phyloP scores from a whole-genome alignment of 2,113 vertebrate species.

The Pagrus major region DNA sequence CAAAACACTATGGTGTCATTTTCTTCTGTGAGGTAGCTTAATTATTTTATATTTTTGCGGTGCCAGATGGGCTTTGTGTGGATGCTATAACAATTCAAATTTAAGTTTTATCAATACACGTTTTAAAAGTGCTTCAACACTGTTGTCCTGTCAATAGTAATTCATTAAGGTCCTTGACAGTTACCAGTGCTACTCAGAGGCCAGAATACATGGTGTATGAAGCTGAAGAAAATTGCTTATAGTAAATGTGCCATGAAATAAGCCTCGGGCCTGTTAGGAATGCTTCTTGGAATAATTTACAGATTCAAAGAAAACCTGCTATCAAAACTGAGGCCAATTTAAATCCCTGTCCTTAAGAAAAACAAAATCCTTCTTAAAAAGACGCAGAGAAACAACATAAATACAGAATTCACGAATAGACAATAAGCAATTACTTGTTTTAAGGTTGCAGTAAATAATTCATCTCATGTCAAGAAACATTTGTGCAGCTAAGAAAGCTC shows the following conservation, averaged over 20 bases:
- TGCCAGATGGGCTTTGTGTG: background rate
- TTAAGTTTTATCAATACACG: background rate
- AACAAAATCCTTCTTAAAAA: slow-evolving; percentile 26
- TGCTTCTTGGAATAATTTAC: slow-evolving; percentile 23
- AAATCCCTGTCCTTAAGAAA: slow-evolving; percentile 45
- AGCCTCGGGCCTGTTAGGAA: slow-evolving; percentile 47
- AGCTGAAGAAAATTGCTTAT: background rate
- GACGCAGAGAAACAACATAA: slow-evolving; percentile 41
- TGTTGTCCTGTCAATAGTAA: slow-evolving; percentile 2
- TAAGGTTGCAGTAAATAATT: slow-evolving; percentile 44
- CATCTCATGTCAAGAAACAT: slow-evolving; percentile 29
- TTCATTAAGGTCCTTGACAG: slow-evolving; percentile 17
- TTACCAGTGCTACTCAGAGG: background rate
- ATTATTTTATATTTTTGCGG: slow-evolving; percentile 1
- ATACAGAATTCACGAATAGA: slow-evolving; percentile 43
- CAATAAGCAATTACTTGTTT: slow-evolving; percentile 32
- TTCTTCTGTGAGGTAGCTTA: slow-evolving; percentile 37
- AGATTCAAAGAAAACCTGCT: slow-evolving; percentile 15
- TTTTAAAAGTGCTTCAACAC: slow-evolving; percentile 55
- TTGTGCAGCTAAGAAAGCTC: slow-evolving; percentile 46
- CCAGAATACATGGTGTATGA: background rate
- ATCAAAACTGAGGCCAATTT: slow-evolving; percentile 33
- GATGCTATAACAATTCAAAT: background rate
- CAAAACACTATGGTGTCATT: background rate
- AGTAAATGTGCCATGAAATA: slow-evolving; percentile 26